Percentiles rank a stretch among this genome's conserved stretches.
phyloP scores from a whole-genome alignment of 2,113 vertebrate genomes.

The Apteryx mantelli region DNA sequence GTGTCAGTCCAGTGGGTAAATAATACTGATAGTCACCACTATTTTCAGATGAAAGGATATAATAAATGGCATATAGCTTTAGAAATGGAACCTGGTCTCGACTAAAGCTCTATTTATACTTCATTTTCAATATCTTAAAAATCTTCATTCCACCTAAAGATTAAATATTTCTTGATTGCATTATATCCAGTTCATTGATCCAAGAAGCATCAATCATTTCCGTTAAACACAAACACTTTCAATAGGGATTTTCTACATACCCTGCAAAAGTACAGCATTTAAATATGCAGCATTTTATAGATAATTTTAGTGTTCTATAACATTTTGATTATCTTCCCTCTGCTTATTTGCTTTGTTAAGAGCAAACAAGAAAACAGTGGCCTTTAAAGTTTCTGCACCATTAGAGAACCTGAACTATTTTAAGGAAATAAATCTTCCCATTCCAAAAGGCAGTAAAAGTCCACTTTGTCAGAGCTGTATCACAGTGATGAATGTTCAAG shows the following conservation, averaged over 20 bases:
- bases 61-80: background rate
- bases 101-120: background rate
- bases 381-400: constrained; percentile 6
- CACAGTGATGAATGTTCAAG: constrained; percentile 32
- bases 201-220: background rate
- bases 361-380: background rate
- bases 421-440: constrained; percentile 23
- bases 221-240: background rate
- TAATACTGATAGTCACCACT: background rate
- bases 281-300: background rate
- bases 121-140: background rate
- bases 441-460: constrained; percentile 26
- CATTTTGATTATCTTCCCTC: background rate
- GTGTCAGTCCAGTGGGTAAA: background rate
- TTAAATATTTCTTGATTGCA: background rate
- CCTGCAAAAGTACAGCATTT: background rate
- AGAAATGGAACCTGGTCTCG: background rate
- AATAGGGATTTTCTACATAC: background rate
- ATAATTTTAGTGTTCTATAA: background rate
- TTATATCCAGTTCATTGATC: background rate
- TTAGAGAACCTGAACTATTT: constrained; percentile 4
- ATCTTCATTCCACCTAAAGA: background rate
- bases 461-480: constrained; percentile 40
- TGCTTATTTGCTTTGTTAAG: background rate
- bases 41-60: background rate